A percentile compares a stretch with the other conserved stretches of the same genome.
phyloP scores from a whole-genome alignment of 2,797 vertebrate genomes.

The Paguma larvata region DNA sequence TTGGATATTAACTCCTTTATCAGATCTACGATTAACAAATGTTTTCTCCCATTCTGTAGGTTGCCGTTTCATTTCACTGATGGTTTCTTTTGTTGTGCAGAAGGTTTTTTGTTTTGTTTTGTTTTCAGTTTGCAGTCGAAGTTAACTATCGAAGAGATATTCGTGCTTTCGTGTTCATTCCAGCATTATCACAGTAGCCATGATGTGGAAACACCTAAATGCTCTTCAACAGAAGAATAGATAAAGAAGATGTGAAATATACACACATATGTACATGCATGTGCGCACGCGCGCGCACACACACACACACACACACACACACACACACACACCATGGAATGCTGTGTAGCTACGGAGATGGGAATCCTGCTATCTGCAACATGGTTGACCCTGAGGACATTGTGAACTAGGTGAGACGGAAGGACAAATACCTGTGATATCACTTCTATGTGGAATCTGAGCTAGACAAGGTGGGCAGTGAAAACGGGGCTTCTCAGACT shows the following conservation, averaged over 20 bases:
- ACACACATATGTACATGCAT: rapidly evolving
- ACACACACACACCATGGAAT: neutral
- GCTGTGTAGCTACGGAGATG: neutral
- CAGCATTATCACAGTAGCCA: neutral
- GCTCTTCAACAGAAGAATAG: neutral
- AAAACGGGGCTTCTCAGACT: neutral
- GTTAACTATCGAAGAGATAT: neutral
- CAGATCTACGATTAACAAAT: no score
- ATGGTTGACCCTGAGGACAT: neutral
- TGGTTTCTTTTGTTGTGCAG: no score
- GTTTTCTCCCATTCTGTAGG: no score
- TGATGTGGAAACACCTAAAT: neutral
- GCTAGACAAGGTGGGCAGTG: no score
- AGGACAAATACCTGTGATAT: neutral
- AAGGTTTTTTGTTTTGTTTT: no score
- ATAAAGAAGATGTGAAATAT: neutral
- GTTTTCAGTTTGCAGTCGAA: no score
- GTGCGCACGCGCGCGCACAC: no score
- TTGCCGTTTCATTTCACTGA: no score
- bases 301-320: no score
- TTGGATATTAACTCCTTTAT: no score
- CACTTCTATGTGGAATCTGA: neutral
- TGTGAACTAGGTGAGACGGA: neutral
- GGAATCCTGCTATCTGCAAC: neutral
- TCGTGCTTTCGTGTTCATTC: neutral